Conservation (phyloP, 2,888 invertebrate genomes). For the Microctonus brassicae region DNA sequence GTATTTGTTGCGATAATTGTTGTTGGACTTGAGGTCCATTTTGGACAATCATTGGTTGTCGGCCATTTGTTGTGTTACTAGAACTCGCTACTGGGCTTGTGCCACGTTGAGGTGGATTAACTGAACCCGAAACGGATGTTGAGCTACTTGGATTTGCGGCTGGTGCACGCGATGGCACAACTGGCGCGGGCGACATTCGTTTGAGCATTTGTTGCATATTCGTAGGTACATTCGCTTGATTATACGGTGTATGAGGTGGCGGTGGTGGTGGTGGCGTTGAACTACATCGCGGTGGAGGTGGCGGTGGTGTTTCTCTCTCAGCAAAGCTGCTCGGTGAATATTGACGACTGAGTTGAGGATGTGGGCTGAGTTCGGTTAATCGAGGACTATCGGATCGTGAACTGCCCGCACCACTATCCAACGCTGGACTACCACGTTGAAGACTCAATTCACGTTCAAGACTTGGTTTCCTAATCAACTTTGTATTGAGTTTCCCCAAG, state of each 20-base stretch:
- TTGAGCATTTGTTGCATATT: slow-evolving; percentile 81
- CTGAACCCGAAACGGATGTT: slow-evolving; percentile 58
- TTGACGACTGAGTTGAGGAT: slow-evolving; percentile 79
- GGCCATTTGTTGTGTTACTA: slow-evolving; percentile 70
- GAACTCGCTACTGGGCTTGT: slow-evolving; percentile 79
- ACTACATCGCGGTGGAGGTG: slow-evolving; percentile 82
- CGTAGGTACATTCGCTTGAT: slow-evolving; percentile 73
- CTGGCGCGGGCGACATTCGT: slow-evolving; percentile 82
- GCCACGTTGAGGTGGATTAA: slow-evolving; percentile 75
- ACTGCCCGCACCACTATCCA: slow-evolving; percentile 90
- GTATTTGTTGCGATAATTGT: slow-evolving; percentile 89
- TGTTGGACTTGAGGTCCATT: slow-evolving; percentile 84
- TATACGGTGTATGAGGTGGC: slow-evolving; percentile 71
- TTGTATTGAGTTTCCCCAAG: slow-evolving; percentile 73
- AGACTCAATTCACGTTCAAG: slow-evolving; percentile 85
- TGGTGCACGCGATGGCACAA: slow-evolving; percentile 78
- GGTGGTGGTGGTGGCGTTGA: slow-evolving; percentile 77
- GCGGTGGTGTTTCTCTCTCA: slow-evolving; percentile 76
- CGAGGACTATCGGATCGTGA: slow-evolving; percentile 92
- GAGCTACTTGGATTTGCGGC: slow-evolving; percentile 73
- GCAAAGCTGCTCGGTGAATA: slow-evolving; percentile 79
- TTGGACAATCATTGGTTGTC: slow-evolving; percentile 86
- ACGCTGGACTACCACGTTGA: slow-evolving; percentile 86
- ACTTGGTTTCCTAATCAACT: slow-evolving; percentile 89
- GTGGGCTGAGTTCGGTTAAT: slow-evolving; percentile 73